A percentile compares a stretch with the other conserved stretches of the same genome.
These are phyloP conservation scores for Heliconius eleuchia DNA, from an alignment of 1,140 invertebrate species.

Conservation along the genomic window DNA sequence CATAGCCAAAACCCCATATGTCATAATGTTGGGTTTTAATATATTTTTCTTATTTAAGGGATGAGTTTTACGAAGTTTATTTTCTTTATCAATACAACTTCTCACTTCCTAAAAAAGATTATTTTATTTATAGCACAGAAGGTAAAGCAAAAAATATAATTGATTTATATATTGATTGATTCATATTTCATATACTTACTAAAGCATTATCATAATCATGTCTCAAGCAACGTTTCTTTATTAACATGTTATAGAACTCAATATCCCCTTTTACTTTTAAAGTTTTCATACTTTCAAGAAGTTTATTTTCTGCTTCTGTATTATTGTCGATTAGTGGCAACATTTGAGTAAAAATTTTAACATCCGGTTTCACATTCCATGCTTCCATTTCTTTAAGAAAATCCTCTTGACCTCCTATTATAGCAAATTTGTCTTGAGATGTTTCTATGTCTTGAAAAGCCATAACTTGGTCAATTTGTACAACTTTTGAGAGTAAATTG, in stretches of 20 bases:
- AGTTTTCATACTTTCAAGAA: constrained; percentile 83
- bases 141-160: too few relatives aligned
- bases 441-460: constrained; percentile 81
- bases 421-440: constrained; percentile 85
- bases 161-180: too few relatives aligned
- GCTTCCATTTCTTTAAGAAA: constrained; percentile 88
- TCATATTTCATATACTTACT: constrained; percentile 75
- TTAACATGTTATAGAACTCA: constrained; percentile 93
- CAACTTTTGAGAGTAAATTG: constrained; percentile 82
- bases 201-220: constrained; percentile 85
- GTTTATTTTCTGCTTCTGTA: constrained; percentile 84
- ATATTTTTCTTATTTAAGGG: constrained; percentile 73
- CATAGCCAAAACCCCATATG: constrained; percentile 92
- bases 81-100: constrained; percentile 82
- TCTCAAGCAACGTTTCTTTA: constrained; percentile 88
- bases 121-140: not conserved
- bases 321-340: constrained; percentile 87
- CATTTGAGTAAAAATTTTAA: constrained; percentile 90
- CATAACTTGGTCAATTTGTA: constrained; percentile 83
- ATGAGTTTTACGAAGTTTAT: constrained; percentile 54
- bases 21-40: constrained; percentile 88
- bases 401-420: constrained; percentile 91
- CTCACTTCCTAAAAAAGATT: constrained; percentile 82
- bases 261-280: constrained; percentile 86
- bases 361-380: constrained; percentile 86